Percentiles rank a stretch among this genome's conserved stretches.
Evolutionary conservation across 2,113 vertebrate genomes (phyloP).

Genomic region (Ailuropoda melanoleuca): DNA sequence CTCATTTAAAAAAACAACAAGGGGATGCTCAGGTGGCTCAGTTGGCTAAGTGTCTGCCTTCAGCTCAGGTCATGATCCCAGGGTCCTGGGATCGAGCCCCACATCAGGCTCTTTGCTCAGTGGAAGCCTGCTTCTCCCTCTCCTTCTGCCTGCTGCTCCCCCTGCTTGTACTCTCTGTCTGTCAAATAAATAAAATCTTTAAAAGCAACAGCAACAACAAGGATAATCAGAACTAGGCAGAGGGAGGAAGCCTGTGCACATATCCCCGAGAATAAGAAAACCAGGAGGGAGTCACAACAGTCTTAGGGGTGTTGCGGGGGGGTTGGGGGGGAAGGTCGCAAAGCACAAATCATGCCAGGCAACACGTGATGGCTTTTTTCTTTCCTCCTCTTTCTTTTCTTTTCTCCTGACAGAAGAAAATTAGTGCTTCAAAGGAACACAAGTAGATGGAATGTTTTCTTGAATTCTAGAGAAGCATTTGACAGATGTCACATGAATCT

Average conservation of each 20-base stretch:
- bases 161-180: background rate
- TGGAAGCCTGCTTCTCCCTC: background rate
- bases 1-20: background rate
- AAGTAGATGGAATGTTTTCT: constrained; percentile 53
- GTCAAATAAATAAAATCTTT: background rate
- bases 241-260: background rate
- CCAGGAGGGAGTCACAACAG: background rate
- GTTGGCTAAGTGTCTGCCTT: background rate
- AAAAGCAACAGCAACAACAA: background rate
- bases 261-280: background rate
- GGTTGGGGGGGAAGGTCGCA: too few species aligned
- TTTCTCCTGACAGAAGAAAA: constrained; percentile 53
- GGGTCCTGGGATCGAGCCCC: too few species aligned
- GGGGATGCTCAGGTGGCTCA: background rate
- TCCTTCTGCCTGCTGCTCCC: background rate
- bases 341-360: background rate
- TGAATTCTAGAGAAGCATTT: constrained; percentile 53
- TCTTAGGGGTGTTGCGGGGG: too few species aligned
- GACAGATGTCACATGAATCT: constrained; percentile 42
- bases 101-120: too few species aligned
- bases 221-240: background rate
- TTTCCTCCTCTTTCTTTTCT: background rate
- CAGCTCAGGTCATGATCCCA: background rate
- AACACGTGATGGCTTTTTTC: constrained; percentile 29
- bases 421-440: constrained; percentile 47